Evolutionary conservation across 2,797 vertebrate genomes (phyloP), one percentile per base, ranked within the genome.

Genomic region (Nannoperca australis): DNA sequence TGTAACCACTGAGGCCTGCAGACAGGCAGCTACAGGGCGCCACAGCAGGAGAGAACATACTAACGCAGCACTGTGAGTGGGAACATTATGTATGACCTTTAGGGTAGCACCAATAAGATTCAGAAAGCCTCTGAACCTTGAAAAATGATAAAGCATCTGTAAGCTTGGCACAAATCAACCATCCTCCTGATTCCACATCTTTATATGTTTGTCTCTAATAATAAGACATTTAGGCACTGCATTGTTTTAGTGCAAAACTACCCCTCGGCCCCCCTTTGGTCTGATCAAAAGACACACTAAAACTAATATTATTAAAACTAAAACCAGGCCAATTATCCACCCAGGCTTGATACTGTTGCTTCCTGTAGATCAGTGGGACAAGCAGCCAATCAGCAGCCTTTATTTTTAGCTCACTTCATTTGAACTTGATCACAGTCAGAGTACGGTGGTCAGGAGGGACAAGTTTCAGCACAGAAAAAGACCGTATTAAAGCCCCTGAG

Each of bases 41-140:
- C 86, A 10, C 90, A 79, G 91, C 87, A 73, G 88, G 87, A 86
- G 82, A 75, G 13, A 61, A 44, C 18, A 18, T 7, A 70, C 80
- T 70, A 60, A 76, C 72, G 65, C 70, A 59, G 76, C 69, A 55
- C 44, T 1, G 66, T 27, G 69, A 82, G 53, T 47, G 50, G 42
- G 58, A 78, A 70, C 58, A 68, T 78, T 81, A 77, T 27, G 22
- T 70, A 66, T 18, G 38, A 73, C 72, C 56, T 71, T 73, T 53
- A 68, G 20, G 51, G 34, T 50, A 8, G 27, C 32, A 64, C 44
- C 38, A 44, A 61, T n/a, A 20, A 50, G 18, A 51, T 59, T 71
- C 68, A 70, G 59, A 64, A 84, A 78, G 68, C 55, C 55, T 47
- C 40, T 45, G 55, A 72, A 74, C 30, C 63, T 56, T 63, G 22